Percentiles rank a stretch among this genome's conserved stretches.
Conservation (phyloP, 2,113 vertebrate genomes). For the Nothobranchius kuhntae region DNA sequence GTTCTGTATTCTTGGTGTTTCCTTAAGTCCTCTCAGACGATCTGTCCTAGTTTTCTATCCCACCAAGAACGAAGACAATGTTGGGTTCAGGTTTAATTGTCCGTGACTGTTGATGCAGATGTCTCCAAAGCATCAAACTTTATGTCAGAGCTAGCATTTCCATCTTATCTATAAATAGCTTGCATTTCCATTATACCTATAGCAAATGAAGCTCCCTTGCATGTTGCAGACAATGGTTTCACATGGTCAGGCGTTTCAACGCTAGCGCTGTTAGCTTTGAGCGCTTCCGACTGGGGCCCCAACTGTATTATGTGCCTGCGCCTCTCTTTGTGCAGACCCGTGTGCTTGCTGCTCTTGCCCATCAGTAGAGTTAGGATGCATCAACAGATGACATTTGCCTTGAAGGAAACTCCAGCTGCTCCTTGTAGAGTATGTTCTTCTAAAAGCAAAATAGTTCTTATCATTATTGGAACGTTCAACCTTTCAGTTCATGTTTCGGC, state of each 20-base stretch:
- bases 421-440: not conserved
- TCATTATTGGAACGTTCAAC: too few species aligned
- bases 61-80: too few species aligned
- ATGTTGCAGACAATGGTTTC: conserved; percentile 68
- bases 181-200: conserved; percentile 30
- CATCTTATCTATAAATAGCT: conserved; percentile 7
- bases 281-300: conserved; percentile 70
- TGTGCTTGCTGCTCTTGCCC: conserved; percentile 44
- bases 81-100: too few species aligned
- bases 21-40: too few species aligned
- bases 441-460: not conserved
- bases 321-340: conserved; percentile 18
- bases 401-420: conserved; percentile 28
- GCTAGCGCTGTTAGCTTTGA: conserved; percentile 66
- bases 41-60: too few species aligned
- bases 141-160: conserved; percentile 27
- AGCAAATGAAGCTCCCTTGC: conserved; percentile 31
- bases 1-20: too few species aligned
- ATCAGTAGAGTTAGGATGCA: conserved; percentile 46
- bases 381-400: conserved; percentile 48
- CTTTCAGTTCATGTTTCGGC: not conserved
- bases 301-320: conserved; percentile 63
- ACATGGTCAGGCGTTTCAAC: conserved; percentile 73
- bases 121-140: not conserved
- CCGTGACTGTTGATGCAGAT: too few species aligned